Evolutionary conservation across 2,113 vertebrate species (phyloP), one percentile per base, ranked within the genome.

Genomic region (Holacanthus passer): DNA sequence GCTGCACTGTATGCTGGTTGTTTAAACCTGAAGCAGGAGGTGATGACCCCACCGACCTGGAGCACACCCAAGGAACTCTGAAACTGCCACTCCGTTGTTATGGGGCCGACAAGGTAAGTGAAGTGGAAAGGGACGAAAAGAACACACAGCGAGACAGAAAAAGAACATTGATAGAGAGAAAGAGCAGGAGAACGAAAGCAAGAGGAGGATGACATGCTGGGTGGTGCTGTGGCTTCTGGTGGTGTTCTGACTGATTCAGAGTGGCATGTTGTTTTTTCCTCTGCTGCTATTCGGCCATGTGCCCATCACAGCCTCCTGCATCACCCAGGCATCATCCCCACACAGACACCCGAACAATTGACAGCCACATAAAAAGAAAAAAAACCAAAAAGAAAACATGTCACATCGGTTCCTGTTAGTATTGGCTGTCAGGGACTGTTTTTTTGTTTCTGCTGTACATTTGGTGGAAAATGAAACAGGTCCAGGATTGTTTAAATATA

Each of bases 211-310:
- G 79, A 47, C 76, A 27, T 55, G 72, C 52, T 14, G 59, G 43
- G 37, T 24, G 81, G 17, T 41, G 82, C 32, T 37, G 31, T 6
- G 11, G 80, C 53, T 69, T 2, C 32, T 48, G 65, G 52, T 41
- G 55, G 6, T 16, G 47, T 41, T 80, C 43, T 60, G 48, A 53
- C 81, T 87, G 90, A 94, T 93, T 74, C 58, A 48, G 16, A 74
- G 48, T 87, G 88, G 83, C 89, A 77, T 87, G 89, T 93, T 92
- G 90, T 91, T 84, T 64, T 79, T 87, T 68, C 32, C 12, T 84
- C 87, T 82, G 67, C 55, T 82, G 83, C 66, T 88, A 52, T 90
- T 81, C 80, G 80, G 58, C 80, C 85, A 81, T 82, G 84, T 83
- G 89, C 10, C 83, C 71, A 63, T 82, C 84, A 62, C 68, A 45